These are phyloP conservation scores for Esperia sulphurella DNA, from an alignment of 2,888 invertebrate genomes.

Conservation along the genomic window DNA sequence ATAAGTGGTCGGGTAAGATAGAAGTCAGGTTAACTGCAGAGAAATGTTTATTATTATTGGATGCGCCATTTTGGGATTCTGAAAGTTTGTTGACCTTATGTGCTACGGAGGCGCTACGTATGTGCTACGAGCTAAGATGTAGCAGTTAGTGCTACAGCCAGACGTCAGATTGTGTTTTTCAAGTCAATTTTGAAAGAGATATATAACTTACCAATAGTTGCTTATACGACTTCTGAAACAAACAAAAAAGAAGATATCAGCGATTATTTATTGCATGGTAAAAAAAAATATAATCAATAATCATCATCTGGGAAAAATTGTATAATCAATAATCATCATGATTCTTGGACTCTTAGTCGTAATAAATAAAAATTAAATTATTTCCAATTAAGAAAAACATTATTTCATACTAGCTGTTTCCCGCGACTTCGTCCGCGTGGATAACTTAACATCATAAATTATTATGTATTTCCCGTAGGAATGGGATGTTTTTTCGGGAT, in stretches of 20 bases:
- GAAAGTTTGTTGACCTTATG: constrained; percentile 29
- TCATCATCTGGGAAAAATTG: no score
- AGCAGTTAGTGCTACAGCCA: not conserved
- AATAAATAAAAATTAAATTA: no score
- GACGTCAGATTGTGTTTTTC: not conserved
- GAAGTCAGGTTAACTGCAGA: constrained; percentile 20
- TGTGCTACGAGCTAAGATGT: not conserved
- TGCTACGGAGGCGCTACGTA: constrained; percentile 1
- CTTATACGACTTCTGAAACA: not conserved
- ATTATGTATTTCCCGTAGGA: no score
- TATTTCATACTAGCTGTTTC: no score
- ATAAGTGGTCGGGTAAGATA: not conserved
- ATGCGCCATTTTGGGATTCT: constrained; percentile 20
- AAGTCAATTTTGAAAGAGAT: not conserved
- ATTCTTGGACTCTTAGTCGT: no score
- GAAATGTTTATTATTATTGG: constrained; percentile 39
- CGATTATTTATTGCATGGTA: no score
- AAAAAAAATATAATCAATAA: no score
- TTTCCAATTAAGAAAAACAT: no score
- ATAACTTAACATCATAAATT: no score
- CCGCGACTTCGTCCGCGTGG: no score
- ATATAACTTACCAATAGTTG: not conserved
- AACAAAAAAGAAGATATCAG: not conserved
- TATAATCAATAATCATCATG: no score
- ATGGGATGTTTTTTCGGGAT: no score